Conservation (phyloP, 2,113 vertebrate species). For the Capra hircus region DNA sequence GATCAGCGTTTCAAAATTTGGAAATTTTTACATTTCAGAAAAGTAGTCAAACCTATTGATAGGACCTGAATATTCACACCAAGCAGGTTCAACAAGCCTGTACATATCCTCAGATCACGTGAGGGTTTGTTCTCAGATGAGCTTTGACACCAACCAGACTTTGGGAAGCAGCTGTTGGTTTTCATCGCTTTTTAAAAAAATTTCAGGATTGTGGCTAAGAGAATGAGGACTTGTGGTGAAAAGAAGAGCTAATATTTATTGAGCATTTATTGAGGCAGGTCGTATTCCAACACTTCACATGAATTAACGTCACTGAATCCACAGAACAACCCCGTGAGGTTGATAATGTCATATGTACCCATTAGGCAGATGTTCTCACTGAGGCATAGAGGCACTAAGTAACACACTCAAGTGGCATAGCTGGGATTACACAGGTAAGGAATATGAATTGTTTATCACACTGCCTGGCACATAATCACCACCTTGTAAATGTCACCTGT, state of each 20-base stretch:
- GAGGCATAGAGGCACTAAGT: not conserved
- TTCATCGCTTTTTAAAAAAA: not conserved
- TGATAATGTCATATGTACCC: not conserved
- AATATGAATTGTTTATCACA: not conserved
- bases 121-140: not conserved
- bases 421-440: not conserved
- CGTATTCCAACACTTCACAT: not conserved
- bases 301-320: not conserved
- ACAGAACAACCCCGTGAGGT: not conserved
- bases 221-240: not conserved
- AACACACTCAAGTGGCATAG: not conserved
- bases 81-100: not conserved
- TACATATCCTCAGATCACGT: not conserved
- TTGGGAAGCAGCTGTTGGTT: not conserved
- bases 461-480: not conserved
- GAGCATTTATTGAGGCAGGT: not conserved
- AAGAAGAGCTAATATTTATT: not conserved
- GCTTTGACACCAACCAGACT: not conserved
- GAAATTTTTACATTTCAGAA: not conserved
- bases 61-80: not conserved
- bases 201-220: not conserved
- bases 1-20: not conserved
- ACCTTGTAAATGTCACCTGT: not conserved
- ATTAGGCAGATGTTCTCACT: not conserved
- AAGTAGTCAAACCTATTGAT: not conserved